Conservation (phyloP, 2,797 vertebrate genomes). For the Sebastes minor region DNA sequence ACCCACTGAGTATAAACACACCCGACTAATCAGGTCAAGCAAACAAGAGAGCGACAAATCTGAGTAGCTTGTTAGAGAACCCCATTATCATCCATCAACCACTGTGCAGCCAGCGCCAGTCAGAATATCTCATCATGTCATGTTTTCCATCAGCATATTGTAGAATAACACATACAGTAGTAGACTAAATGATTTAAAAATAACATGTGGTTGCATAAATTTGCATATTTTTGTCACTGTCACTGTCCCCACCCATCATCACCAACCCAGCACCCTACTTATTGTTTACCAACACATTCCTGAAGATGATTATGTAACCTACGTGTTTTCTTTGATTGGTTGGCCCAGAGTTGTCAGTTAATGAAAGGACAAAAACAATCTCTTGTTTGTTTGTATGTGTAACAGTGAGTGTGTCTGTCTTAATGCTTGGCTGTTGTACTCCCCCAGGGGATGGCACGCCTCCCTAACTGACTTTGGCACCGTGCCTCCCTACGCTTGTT, state of each 20-base stretch:
- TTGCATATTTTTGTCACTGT: background rate
- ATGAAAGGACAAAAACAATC: slow-evolving; percentile 42
- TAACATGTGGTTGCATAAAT: background rate
- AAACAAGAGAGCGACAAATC: slow-evolving; percentile 40
- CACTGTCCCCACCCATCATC: background rate
- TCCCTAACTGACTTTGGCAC: slow-evolving; percentile 69
- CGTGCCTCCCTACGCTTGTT: slow-evolving; percentile 38
- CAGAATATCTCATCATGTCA: background rate
- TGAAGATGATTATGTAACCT: slow-evolving; percentile 21
- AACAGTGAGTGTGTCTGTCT: slow-evolving; percentile 20
- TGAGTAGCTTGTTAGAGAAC: slow-evolving; percentile 27
- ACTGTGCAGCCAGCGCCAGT: background rate
- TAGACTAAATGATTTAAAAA: background rate
- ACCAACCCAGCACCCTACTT: background rate
- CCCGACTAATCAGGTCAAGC: slow-evolving; percentile 41
- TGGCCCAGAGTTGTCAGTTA: slow-evolving; percentile 18
- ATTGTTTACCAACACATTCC: slow-evolving; percentile 34
- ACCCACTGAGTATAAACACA: slow-evolving; percentile 9
- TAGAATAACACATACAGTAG: background rate
- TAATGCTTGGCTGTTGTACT: slow-evolving; percentile 54
- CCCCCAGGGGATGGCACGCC: slow-evolving; percentile 53
- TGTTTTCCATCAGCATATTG: background rate
- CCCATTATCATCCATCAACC: slow-evolving; percentile 4
- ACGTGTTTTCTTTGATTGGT: slow-evolving; percentile 34
- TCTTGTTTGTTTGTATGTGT: slow-evolving; percentile 24